A percentile compares a stretch with the other conserved stretches of the same genome.
Evolutionary conservation across 2,113 vertebrate genomes (phyloP).

Genomic region (Coryphaenoides rupestris): DNA sequence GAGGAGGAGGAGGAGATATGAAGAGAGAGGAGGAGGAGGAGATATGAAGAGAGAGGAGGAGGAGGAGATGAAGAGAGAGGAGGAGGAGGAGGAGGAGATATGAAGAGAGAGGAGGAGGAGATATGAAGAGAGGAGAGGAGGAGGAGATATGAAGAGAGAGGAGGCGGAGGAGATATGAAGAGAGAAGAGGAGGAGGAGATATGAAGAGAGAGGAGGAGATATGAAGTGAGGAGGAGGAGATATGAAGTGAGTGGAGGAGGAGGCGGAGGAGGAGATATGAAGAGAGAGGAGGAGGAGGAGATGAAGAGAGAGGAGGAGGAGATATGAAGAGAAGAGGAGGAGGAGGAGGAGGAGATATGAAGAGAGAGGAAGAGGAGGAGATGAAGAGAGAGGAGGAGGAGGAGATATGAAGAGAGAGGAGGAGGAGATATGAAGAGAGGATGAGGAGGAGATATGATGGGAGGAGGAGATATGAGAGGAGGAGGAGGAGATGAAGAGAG

Average conservation of each 20-base stretch:
- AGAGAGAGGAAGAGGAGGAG: no score
- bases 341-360: no score
- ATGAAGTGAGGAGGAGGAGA: no score
- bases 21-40: not conserved
- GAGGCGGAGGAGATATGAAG: not conserved
- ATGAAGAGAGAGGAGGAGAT: no score
- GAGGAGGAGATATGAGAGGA: no score
- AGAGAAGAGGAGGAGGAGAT: not conserved
- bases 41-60: not conserved
- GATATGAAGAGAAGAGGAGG: not conserved
- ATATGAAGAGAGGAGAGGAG: not conserved
- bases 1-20: not conserved
- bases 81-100: not conserved
- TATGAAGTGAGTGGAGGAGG: no score
- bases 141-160: not conserved
- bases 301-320: not conserved
- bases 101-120: not conserved
- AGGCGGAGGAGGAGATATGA: no score
- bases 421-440: no score
- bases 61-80: not conserved
- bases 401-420: no score
- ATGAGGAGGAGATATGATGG: no score
- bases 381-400: no score
- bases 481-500: no score
- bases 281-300: not conserved